Base-by-base conservation (phyloP, 2,888 invertebrate species). In the Norana najaformis region DNA sequence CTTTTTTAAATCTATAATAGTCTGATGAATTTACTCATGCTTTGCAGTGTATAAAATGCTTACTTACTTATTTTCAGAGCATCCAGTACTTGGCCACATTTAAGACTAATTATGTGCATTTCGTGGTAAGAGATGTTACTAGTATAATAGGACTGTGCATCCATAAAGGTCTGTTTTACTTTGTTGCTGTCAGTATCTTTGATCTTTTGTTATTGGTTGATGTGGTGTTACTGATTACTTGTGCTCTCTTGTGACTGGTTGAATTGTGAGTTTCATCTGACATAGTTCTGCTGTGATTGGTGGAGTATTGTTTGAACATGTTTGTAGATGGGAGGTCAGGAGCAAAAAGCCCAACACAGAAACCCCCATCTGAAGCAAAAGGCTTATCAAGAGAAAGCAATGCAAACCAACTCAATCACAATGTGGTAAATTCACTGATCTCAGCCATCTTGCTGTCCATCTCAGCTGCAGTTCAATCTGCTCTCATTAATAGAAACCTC, bases 281-380 rank as follows among this genome's bases (percentile, higher is more conserved):
- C 41, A 13, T 41, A 41, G 41, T 36, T 18, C 20, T 13, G 85
- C 16, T 85, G 82, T 34, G 35, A 83, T 88, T 41, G 35, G n/a
- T 85, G 20, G 85, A 36, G n/a, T 85, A 20, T 85, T 4, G 35
- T n/a, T 36, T 85, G 36, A 20, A 30, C 2, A 30, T 85, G 34
- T 14, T 8, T 91, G 41, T 90, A 91, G 91, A 91, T 30, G 89
- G 88, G 8, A 89, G 91, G 30, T 30, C 91, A 47, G 91, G 91
- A 34, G 90, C 91, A 14, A 91, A 90, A 82, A 91, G 91, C 89
- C 91, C 91, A 14, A 90, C 90, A 39, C 85, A n/a, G n/a, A 69
- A 88, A 82, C 88, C n/a, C n/a, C n/a, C 89, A 37, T 41, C 89
- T 36, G 88, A 88, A 18, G 85, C 85, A 13, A 36, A 35, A 85